A percentile compares a stretch with the other conserved stretches of the same genome.
Conservation (phyloP, 92 coral and sea anemone genomes). For the Zoanthus gigantus region DNA sequence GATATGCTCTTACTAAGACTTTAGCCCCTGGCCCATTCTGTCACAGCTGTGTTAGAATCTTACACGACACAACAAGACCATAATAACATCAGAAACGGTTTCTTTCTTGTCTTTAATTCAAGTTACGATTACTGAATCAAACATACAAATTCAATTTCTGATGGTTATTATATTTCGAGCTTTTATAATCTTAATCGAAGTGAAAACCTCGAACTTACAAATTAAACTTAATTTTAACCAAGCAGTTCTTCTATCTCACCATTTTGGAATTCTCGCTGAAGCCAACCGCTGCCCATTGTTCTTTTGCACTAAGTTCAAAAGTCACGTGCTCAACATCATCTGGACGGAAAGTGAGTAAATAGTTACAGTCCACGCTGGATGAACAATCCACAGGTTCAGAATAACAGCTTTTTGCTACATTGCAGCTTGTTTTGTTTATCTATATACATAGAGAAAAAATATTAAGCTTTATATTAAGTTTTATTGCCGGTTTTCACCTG, state of each 20-base stretch:
- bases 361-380: slow-evolving; percentile 63
- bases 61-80: too few relatives aligned
- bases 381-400: slow-evolving; percentile 57
- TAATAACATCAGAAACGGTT: too few relatives aligned
- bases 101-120: too few relatives aligned
- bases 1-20: too few relatives aligned
- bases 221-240: not conserved
- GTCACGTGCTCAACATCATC: slow-evolving; percentile 54
- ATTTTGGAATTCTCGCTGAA: slow-evolving; percentile 62
- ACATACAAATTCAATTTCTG: too few relatives aligned
- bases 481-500: too few relatives aligned
- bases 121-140: too few relatives aligned
- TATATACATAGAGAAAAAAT: not conserved
- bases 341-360: slow-evolving; percentile 64
- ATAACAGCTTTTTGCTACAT: slow-evolving; percentile 58
- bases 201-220: not conserved
- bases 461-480: not conserved
- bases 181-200: too few relatives aligned
- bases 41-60: too few relatives aligned
- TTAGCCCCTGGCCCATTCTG: too few relatives aligned
- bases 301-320: slow-evolving; percentile 74
- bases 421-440: slow-evolving; percentile 45
- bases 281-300: slow-evolving; percentile 77
- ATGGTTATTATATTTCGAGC: not conserved
- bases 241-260: not conserved